Percentiles rank a stretch among this genome's conserved stretches.
Evolutionary conservation across 2,888 invertebrate genomes (phyloP).

Genomic region (Punctoribates punctum): DNA sequence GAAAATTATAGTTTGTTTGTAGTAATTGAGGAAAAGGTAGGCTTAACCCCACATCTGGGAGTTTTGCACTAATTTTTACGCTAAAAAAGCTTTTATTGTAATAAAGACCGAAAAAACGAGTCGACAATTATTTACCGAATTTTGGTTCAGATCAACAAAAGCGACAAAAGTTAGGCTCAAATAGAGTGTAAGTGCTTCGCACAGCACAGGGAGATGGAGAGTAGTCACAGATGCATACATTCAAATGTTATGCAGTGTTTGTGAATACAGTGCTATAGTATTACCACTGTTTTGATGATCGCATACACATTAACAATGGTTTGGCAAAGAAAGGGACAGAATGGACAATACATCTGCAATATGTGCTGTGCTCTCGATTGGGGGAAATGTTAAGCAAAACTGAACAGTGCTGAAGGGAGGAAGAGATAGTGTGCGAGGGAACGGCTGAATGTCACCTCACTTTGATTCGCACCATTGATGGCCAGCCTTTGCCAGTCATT

Average conservation of each 20-base stretch:
- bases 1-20: not conserved
- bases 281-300: constrained; percentile 19
- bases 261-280: not conserved
- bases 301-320: constrained; percentile 26
- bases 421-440: constrained; percentile 26
- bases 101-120: constrained; percentile 13
- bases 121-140: constrained; percentile 14
- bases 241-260: too few species aligned
- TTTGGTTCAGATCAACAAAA: constrained; percentile 17
- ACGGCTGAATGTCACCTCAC: constrained; percentile 20
- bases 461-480: constrained; percentile 34
- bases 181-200: not conserved
- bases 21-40: too few species aligned
- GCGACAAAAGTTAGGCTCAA: constrained; percentile 18
- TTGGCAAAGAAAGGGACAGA: not conserved
- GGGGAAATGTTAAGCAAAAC: not conserved
- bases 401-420: not conserved
- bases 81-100: constrained; percentile 25
- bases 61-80: too few species aligned
- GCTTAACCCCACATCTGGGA: too few species aligned
- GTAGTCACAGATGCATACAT: constrained; percentile 24
- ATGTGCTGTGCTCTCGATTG: not conserved
- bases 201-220: not conserved
- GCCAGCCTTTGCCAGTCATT: constrained; percentile 22
- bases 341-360: constrained; percentile 24